Evolutionary conservation across 2,113 vertebrate genomes (phyloP).

Genomic region (Geococcyx californianus): DNA sequence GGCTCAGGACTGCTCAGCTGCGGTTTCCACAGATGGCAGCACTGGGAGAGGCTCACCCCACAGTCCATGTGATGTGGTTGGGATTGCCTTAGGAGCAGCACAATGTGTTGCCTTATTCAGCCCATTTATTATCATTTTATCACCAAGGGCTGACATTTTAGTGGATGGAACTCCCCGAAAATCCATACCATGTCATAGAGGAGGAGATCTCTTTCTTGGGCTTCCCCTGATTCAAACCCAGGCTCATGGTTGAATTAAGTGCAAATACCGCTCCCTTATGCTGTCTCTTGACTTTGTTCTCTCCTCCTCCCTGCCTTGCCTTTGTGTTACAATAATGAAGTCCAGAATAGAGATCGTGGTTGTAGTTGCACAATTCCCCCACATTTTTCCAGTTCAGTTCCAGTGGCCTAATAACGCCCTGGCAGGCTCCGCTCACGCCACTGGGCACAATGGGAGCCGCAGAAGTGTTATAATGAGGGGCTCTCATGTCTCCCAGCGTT

Average conservation of each 20-base stretch:
- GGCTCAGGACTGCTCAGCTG: neutral
- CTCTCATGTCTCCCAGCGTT: neutral
- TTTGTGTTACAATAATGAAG: neutral
- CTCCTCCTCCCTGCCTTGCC: neutral
- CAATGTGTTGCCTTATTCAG: neutral
- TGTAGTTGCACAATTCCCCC: neutral
- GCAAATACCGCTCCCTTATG: neutral
- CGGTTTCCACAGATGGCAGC: neutral
- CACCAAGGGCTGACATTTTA: neutral
- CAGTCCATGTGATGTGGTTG: neutral
- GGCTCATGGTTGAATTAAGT: neutral
- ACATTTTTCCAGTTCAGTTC: conserved; percentile 44
- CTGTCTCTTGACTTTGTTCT: neutral
- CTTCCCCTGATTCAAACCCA: neutral
- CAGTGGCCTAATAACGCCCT: conserved; percentile 32
- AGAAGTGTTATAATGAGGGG: conserved; percentile 13
- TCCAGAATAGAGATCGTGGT: neutral
- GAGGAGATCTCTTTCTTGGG: neutral
- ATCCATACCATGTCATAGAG: neutral
- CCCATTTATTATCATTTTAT: neutral
- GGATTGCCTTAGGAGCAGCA: neutral
- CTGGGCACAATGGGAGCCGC: conserved; percentile 11
- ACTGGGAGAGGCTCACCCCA: neutral
- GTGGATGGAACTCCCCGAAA: neutral
- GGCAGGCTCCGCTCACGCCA: neutral